These are phyloP conservation scores for Cheumatopsyche charites DNA, from an alignment of 1,140 invertebrate genomes.

Conservation along the genomic window DNA sequence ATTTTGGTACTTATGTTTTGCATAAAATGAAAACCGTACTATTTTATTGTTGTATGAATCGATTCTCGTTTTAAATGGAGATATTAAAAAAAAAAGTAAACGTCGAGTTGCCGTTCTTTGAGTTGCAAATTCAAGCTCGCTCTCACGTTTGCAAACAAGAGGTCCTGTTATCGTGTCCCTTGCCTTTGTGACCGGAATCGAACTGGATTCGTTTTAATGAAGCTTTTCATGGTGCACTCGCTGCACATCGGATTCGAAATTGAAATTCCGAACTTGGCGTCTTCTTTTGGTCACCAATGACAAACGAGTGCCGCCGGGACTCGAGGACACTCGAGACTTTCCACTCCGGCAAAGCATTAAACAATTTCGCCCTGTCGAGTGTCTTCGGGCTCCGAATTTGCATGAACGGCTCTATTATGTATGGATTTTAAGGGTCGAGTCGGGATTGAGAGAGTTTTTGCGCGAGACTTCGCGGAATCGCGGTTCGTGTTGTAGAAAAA, in stretches of 20 bases:
- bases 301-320: not conserved
- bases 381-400: not conserved
- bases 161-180: constrained; percentile 10
- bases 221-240: constrained; percentile 5
- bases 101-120: not conserved
- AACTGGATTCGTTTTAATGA: constrained; percentile 17
- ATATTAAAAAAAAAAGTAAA: too few species aligned
- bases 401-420: not conserved
- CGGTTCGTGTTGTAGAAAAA: too few species aligned
- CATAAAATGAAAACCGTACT: too few species aligned
- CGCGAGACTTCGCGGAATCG: too few species aligned
- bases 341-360: not conserved
- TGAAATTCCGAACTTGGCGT: not conserved
- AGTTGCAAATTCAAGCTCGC: not conserved
- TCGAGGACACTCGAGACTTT: not conserved
- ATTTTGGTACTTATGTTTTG: too few species aligned
- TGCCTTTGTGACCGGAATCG: constrained; percentile 4
- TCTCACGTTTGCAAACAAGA: not conserved
- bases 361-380: not conserved
- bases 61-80: too few species aligned
- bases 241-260: not conserved
- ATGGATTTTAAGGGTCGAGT: not conserved
- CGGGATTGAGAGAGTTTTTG: too few species aligned
- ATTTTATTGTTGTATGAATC: too few species aligned
- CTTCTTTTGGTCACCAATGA: not conserved